Conservation (phyloP, 2,888 invertebrate species). For the Cryptophagus acutangulus region DNA sequence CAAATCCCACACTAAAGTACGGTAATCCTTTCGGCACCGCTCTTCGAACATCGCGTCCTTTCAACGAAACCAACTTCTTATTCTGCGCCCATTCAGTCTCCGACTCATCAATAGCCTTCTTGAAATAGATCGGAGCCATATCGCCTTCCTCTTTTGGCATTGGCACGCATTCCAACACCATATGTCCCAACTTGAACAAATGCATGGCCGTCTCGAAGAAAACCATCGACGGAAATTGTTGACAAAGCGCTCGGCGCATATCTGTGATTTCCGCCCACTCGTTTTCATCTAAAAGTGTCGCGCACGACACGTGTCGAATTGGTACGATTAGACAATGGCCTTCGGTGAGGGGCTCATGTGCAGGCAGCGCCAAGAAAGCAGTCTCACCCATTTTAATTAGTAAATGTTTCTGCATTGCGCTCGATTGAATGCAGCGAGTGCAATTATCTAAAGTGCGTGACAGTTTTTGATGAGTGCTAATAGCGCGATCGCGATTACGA, state of each 20-base stretch:
- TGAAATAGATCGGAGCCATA: slow-evolving; percentile 92
- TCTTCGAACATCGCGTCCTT: slow-evolving; percentile 66
- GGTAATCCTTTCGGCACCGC: slow-evolving; percentile 90
- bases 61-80: slow-evolving; percentile 77
- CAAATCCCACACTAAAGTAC: slow-evolving; percentile 94
- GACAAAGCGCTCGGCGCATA: slow-evolving; percentile 71
- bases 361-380: slow-evolving; percentile 80
- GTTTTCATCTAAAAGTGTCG: slow-evolving; percentile 88
- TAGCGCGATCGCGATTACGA: slow-evolving; percentile 61
- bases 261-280: slow-evolving; percentile 84
- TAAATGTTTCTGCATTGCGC: slow-evolving; percentile 75
- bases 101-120: slow-evolving; percentile 94
- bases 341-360: slow-evolving; percentile 70
- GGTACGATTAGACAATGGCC: slow-evolving; percentile 87
- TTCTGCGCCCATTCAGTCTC: slow-evolving; percentile 95
- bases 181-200: slow-evolving; percentile 69
- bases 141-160: slow-evolving; percentile 78
- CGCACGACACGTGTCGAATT: slow-evolving; percentile 71
- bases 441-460: slow-evolving; percentile 74
- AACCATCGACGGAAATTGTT: slow-evolving; percentile 72
- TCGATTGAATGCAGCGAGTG: slow-evolving; percentile 75
- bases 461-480: slow-evolving; percentile 67
- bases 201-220: slow-evolving; percentile 85
- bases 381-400: slow-evolving; percentile 76
- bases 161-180: slow-evolving; percentile 86